A percentile compares a stretch with the other conserved stretches of the same genome.
phyloP scores from a whole-genome alignment of 2,888 invertebrate genomes.

The Macrophya alboannulata region DNA sequence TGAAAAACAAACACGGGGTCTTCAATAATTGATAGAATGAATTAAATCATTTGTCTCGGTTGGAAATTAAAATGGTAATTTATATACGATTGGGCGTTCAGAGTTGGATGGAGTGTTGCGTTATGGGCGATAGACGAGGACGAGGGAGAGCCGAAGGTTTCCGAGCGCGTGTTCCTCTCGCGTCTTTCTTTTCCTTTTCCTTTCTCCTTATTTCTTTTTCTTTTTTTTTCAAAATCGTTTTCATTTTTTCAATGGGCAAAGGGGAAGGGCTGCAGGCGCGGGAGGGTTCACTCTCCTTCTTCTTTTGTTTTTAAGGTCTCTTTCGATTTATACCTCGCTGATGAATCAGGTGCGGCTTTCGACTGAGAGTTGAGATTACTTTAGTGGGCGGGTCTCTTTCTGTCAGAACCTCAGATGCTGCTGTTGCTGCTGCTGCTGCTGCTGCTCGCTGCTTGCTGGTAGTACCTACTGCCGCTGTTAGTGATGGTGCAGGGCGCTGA shows the following conservation, averaged over 20 bases:
- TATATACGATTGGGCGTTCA: conserved; percentile 69
- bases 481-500: neutral
- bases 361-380: conserved; percentile 76
- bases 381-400: conserved; percentile 79
- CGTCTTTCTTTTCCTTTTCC: conserved; percentile 60
- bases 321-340: conserved; percentile 77
- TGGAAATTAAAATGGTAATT: conserved; percentile 72
- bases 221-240: conserved; percentile 41
- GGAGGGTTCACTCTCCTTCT: conserved; percentile 45
- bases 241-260: conserved; percentile 16
- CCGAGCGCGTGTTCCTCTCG: conserved; percentile 53
- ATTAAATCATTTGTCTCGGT: conserved; percentile 77
- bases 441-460: conserved; percentile 1
- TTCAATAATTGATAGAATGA: conserved; percentile 77
- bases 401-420: conserved; percentile 75
- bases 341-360: conserved; percentile 78
- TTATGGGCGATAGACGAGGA: conserved; percentile 22
- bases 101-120: conserved; percentile 20
- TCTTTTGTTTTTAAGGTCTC: conserved; percentile 58
- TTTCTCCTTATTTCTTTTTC: neutral
- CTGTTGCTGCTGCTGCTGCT: conserved; percentile 51
- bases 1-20: conserved; percentile 73
- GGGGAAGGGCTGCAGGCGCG: conserved; percentile 23
- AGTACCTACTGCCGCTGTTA: neutral
- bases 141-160: neutral